phyloP scores from a whole-genome alignment of 2,797 vertebrate genomes.

The Trachops cirrhosus region DNA sequence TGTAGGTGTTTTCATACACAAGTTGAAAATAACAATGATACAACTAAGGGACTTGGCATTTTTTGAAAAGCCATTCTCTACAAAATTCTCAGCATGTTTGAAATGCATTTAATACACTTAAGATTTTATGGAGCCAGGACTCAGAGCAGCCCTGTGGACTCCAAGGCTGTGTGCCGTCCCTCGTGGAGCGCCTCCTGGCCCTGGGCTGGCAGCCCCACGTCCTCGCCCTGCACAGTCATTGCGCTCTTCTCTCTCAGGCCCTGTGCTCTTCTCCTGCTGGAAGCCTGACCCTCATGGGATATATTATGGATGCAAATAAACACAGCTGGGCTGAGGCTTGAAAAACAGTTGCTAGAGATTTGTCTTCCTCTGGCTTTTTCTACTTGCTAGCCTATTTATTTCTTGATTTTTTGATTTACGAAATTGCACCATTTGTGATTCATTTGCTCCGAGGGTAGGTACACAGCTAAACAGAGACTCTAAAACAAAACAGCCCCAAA shows the following conservation, averaged over 20 bases:
- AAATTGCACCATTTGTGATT: slow-evolving; percentile 48
- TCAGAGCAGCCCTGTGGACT: background rate
- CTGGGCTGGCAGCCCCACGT: accelerated
- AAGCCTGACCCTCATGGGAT: background rate
- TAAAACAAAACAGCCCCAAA: slow-evolving; percentile 49
- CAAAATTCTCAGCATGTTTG: background rate
- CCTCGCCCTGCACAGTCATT: background rate
- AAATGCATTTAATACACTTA: background rate
- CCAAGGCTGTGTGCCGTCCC: background rate
- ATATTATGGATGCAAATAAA: background rate
- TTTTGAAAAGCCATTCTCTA: background rate
- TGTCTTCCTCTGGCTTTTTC: slow-evolving; percentile 20
- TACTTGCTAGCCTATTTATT: slow-evolving; percentile 22
- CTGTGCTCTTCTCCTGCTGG: background rate
- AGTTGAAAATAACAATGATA: background rate
- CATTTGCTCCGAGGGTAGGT: slow-evolving; percentile 36
- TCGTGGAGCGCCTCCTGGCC: background rate
- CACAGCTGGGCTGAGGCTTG: slow-evolving; percentile 26
- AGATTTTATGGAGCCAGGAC: background rate
- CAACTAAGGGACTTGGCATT: background rate
- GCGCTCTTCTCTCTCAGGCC: no score
- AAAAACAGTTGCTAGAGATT: slow-evolving; percentile 30
- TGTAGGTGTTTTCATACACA: background rate
- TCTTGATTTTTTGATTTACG: slow-evolving; percentile 58
- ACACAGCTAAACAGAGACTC: slow-evolving; percentile 35